Percentiles rank a stretch among this genome's conserved stretches.
These are phyloP conservation scores for Melanargia galathea DNA, from an alignment of 2,888 invertebrate genomes.

Conservation along the genomic window DNA sequence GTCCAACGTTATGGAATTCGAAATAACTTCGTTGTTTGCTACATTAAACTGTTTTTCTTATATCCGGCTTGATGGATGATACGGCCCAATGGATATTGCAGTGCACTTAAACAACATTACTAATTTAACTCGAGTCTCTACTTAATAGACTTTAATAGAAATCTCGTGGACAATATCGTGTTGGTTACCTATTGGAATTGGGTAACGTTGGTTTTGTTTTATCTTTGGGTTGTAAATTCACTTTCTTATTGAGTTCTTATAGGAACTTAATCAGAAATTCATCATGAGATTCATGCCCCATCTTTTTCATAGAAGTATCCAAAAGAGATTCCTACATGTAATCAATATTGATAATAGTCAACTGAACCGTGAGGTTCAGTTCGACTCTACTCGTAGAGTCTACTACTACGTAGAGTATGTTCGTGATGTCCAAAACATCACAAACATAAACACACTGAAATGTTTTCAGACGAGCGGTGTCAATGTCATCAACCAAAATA, in stretches of 20 bases:
- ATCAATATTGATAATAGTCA: background rate
- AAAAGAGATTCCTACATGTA: background rate
- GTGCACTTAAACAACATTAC: background rate
- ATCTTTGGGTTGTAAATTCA: background rate
- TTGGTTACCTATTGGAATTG: background rate
- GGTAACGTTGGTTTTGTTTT: background rate
- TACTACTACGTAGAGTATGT: background rate
- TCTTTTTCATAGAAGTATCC: background rate
- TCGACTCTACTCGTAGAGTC: background rate
- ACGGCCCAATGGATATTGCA: conserved; percentile 6
- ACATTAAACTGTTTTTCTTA: conserved; percentile 11
- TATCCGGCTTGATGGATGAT: background rate
- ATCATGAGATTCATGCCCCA: background rate
- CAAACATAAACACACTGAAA: conserved; percentile 40
- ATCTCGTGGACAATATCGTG: conserved; percentile 3
- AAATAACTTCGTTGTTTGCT: conserved; percentile 20
- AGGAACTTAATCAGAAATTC: background rate
- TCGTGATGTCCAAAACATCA: conserved; percentile 29
- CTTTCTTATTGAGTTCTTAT: background rate
- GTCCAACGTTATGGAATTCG: conserved; percentile 9
- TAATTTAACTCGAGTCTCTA: background rate
- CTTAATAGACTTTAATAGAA: background rate
- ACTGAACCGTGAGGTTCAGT: background rate
- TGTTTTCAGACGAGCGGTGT: conserved; percentile 36
- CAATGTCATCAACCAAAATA: conserved; percentile 71